Evolutionary conservation across 2,113 vertebrate species (phyloP), one percentile per base, ranked within the genome.

Genomic region (Beaufortia kweichowensis): DNA sequence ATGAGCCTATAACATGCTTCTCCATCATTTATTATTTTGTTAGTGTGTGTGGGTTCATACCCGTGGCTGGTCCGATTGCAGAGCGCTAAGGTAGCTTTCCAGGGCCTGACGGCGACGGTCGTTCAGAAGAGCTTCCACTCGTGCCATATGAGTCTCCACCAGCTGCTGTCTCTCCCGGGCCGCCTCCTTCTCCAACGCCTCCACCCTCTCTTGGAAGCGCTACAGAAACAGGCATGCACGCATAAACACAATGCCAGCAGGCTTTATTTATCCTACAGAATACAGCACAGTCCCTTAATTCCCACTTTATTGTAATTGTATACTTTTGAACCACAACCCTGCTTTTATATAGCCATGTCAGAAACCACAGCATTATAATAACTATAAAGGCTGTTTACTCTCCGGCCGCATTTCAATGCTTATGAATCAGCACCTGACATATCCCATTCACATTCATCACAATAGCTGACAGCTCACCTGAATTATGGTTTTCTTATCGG

Each of bases 191-290:
- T 99, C 97, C 76, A 98, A 89, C 15, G 94, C 94, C 79, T 98
- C 97, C 74, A 98, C 95, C 89, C 93, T 96, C 5, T 95, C 93
- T 87, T 99, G 96, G 89, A 98, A 99, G 87, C 95, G 95, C 97
- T 99, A 83, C 12, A 82, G 6, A 70, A 24, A 69, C 33, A 68
- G 19, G 62, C 26, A 39, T n/a, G 46, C 2, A 72, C 1, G 11
- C 24, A 77, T 23, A 29, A 8, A 55, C 15, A 71, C 43, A 17
- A 46, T 11, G 21, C 53, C 63, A 61, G 60, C 12, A 59, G 14
- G 26, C n/a, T 19, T 65, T 62, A 67, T 71, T 35, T 33, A 68
- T 59, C 7, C 41, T 17, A 23, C 61, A 57, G 35, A 19, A 69
- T 33, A 68, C 26, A 63, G 9, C 6, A 33, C 14, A 2, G 0